Evolutionary conservation across 2,888 invertebrate genomes (phyloP).

Genomic region (Drymonia ruficornis): DNA sequence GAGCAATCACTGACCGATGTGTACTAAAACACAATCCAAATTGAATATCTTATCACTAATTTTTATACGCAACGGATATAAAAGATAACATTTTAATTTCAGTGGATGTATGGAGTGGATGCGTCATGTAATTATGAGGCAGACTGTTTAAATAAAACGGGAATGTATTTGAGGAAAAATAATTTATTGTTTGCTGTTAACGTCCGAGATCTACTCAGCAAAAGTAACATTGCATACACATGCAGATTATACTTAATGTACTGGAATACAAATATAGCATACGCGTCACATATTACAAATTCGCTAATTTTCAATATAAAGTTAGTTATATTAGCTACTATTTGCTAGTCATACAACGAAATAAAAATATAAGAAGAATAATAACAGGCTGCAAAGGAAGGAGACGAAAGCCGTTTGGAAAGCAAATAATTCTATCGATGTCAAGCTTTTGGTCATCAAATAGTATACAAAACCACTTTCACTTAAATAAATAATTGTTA

Average conservation of each 20-base stretch:
- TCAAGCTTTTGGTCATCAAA: constrained; percentile 18
- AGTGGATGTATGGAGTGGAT: no score
- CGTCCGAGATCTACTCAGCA: constrained; percentile 72
- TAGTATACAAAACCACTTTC: constrained; percentile 24
- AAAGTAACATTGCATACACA: constrained; percentile 56
- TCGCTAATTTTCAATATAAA: background rate
- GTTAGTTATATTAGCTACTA: constrained; percentile 39
- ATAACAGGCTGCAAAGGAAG: constrained; percentile 41
- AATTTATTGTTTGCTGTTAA: constrained; percentile 68
- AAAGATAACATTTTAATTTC: constrained; percentile 9
- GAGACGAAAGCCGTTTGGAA: constrained; percentile 7
- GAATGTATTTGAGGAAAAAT: constrained; percentile 51
- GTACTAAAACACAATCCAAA: constrained; percentile 16
- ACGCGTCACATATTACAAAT: constrained; percentile 8
- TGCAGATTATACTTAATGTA: constrained; percentile 31
- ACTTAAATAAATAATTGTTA: constrained; percentile 26
- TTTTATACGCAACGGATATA: constrained; percentile 16
- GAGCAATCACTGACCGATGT: background rate
- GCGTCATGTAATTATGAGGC: background rate
- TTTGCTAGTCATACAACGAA: constrained; percentile 56
- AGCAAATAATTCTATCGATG: constrained; percentile 7
- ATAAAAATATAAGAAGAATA: constrained; percentile 58
- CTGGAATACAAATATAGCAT: constrained; percentile 21
- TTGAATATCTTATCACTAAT: constrained; percentile 30
- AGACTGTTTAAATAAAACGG: constrained; percentile 27